Percentiles rank a stretch among this genome's conserved stretches.
Conservation (phyloP, 2,113 vertebrate species). For the Channa argus region DNA sequence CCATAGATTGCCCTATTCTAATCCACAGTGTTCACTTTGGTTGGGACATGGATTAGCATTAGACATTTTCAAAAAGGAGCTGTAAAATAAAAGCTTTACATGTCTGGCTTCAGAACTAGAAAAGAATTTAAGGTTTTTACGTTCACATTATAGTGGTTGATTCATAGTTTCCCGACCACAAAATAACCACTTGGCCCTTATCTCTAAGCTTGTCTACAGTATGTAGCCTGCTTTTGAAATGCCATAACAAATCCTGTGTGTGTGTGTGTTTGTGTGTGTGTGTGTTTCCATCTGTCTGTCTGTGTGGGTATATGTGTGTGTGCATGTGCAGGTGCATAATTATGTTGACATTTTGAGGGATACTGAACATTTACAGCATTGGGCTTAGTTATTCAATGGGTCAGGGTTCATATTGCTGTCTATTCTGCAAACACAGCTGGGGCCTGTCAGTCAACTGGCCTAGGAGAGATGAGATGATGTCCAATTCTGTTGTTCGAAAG, state of each 20-base stretch:
- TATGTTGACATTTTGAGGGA: conserved; percentile 35
- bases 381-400: conserved; percentile 35
- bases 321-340: too few relatives aligned
- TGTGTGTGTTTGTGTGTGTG: neutral
- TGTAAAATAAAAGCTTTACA: neutral
- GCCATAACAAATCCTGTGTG: neutral
- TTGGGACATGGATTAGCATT: neutral
- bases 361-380: conserved; percentile 20
- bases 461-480: neutral
- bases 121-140: neutral
- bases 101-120: conserved; percentile 10
- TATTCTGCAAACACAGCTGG: conserved; percentile 46
- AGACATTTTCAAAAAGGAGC: neutral
- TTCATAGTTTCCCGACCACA: neutral
- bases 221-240: neutral
- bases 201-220: conserved; percentile 23
- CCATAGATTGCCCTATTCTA: neutral
- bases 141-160: neutral
- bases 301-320: too few relatives aligned
- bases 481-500: too few relatives aligned
- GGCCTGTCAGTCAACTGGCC: conserved; percentile 28
- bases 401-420: conserved; percentile 27
- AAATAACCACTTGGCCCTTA: neutral
- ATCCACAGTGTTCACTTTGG: conserved; percentile 19
- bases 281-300: too few relatives aligned